Evolutionary conservation across 2,888 invertebrate genomes (phyloP), one percentile per base, ranked within the genome.

Genomic region (Hipparchia sbordonii): DNA sequence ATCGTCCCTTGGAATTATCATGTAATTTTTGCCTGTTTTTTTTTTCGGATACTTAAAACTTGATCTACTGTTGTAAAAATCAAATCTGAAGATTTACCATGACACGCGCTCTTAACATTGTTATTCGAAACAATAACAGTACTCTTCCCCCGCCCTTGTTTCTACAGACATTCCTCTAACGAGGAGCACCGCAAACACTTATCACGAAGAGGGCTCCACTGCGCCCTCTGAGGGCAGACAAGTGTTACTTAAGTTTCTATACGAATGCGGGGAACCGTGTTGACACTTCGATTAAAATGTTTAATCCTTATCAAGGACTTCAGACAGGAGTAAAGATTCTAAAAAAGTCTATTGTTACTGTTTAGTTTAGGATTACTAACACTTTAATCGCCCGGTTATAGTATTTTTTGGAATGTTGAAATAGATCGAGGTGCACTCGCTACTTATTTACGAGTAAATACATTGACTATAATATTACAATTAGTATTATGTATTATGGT

Each of bases 151-250:
- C 0, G 6, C 52, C 10, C 10, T 67, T 63, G 12, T 39, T 67
- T 67, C 52, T 63, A 57, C 48, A 72, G 71, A 71, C 72, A 66
- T 70, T 60, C 76, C 74, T 33, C 69, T 66, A 61, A 57, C 63
- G 51, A 74, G 71, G 67, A 71, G 63, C 57, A 70, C 68, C 71
- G 66, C 76, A 74, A 76, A 71, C 74, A 74, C 76, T 76, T 67
- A 62, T 56, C 45, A 57, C 56, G 33, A 69, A 74, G 72, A 68
- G 63, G 56, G 56, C 39, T 63, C 70, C 33, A 61, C 39, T 60
- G 63, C 39, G 67, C 66, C 74, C 72, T 69, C 52, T 48, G 52
- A 69, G 69, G 66, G 70, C 56, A 63, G 66, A 62, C 71, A 69
- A 74, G 72, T 66, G 57, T 71, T 74, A 74, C 76, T 76, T 72